Percentiles rank a stretch among this genome's conserved stretches.
Conservation (phyloP, 2,113 vertebrate species). For the Mesembrinibis cayennensis region DNA sequence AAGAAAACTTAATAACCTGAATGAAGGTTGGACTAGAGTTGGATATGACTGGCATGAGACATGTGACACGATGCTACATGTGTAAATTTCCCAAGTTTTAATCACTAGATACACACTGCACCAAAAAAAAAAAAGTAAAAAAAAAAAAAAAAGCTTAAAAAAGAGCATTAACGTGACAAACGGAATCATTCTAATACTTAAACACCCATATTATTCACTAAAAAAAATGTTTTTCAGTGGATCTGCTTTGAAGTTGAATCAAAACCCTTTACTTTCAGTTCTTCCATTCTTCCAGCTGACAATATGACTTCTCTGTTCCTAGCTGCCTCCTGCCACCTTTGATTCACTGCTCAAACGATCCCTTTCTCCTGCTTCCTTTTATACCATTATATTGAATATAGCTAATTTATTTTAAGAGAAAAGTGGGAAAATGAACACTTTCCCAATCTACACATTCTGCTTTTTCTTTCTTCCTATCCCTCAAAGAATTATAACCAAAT, state of each 20-base stretch:
- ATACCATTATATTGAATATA: background rate
- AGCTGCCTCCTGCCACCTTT: background rate
- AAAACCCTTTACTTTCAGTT: background rate
- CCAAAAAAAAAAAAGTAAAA: background rate
- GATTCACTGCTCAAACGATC: background rate
- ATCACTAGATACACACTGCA: background rate
- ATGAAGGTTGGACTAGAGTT: background rate
- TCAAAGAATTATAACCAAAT: background rate
- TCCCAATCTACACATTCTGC: background rate
- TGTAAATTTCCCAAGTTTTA: background rate
- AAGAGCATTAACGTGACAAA: background rate
- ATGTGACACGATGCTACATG: background rate
- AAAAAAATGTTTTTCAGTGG: background rate
- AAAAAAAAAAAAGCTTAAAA: background rate
- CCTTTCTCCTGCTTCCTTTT: background rate
- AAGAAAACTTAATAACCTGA: background rate
- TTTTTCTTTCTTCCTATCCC: background rate
- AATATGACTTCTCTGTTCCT: background rate
- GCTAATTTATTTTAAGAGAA: background rate
- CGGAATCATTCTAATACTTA: background rate
- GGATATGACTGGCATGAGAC: background rate
- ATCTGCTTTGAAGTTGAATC: background rate
- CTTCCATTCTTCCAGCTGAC: background rate
- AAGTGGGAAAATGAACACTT: background rate
- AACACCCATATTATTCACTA: background rate